phyloP scores from a whole-genome alignment of 2,888 invertebrate genomes.

The Noctua comes region DNA sequence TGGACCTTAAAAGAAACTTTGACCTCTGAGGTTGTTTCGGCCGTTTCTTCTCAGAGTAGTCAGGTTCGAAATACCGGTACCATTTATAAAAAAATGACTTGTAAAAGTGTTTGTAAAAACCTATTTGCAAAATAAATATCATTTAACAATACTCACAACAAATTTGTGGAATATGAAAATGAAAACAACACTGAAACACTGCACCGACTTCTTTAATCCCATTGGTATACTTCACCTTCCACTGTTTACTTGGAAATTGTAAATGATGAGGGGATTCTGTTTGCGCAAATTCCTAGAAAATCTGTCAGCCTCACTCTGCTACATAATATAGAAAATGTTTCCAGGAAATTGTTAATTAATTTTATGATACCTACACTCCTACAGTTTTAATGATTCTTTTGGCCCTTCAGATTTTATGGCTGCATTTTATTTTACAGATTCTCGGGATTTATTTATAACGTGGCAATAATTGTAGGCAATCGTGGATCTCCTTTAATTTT shows the following conservation, averaged over 20 bases:
- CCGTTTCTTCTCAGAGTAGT: too few species aligned
- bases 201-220: not conserved
- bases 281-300: conserved; percentile 14
- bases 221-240: not conserved
- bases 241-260: not conserved
- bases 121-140: too few species aligned
- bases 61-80: too few species aligned
- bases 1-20: too few species aligned
- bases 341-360: not conserved
- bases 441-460: not conserved
- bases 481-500: not conserved
- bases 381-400: not conserved
- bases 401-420: not conserved
- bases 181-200: not conserved
- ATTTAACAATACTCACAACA: too few species aligned
- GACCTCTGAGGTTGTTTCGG: too few species aligned
- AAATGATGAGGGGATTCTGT: not conserved
- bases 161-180: not conserved
- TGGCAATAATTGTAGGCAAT: not conserved
- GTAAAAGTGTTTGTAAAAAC: too few species aligned
- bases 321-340: not conserved
- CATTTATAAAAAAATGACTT: too few species aligned
- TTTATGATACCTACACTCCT: not conserved
- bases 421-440: not conserved
- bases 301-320: not conserved